These are phyloP conservation scores for Tetheella fluctuosa DNA, from an alignment of 2,888 invertebrate species.

Conservation along the genomic window DNA sequence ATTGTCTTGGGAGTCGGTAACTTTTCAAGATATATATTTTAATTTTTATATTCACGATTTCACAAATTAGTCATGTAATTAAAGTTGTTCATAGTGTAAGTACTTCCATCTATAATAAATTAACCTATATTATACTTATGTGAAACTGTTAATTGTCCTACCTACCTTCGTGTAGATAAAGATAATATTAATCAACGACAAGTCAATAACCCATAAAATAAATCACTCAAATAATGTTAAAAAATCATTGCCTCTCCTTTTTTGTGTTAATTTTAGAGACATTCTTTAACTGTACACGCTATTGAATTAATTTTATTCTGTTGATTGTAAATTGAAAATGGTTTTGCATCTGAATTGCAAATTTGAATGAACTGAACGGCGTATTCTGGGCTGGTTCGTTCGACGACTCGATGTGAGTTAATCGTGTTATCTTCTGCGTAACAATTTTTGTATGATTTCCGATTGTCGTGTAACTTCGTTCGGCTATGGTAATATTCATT, in stretches of 20 bases:
- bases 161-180: not conserved
- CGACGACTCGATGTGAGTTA: slow-evolving; percentile 45
- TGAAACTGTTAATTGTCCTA: too few species aligned
- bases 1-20: too few species aligned
- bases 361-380: slow-evolving; percentile 38
- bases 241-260: slow-evolving; percentile 55
- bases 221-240: slow-evolving; percentile 46
- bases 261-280: slow-evolving; percentile 57
- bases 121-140: too few species aligned
- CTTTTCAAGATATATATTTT: too few species aligned
- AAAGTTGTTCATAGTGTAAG: too few species aligned
- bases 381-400: slow-evolving; percentile 32
- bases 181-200: not conserved
- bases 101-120: too few species aligned
- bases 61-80: too few species aligned
- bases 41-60: too few species aligned
- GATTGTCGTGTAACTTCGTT: slow-evolving; percentile 7
- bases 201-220: slow-evolving; percentile 11
- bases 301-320: slow-evolving; percentile 77
- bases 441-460: slow-evolving; percentile 31
- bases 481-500: not conserved
- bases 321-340: slow-evolving; percentile 79
- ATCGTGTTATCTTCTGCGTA: slow-evolving; percentile 38
- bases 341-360: slow-evolving; percentile 70
- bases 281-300: slow-evolving; percentile 60